phyloP scores from a whole-genome alignment of 2,113 vertebrate species.

The Hucho hucho region DNA sequence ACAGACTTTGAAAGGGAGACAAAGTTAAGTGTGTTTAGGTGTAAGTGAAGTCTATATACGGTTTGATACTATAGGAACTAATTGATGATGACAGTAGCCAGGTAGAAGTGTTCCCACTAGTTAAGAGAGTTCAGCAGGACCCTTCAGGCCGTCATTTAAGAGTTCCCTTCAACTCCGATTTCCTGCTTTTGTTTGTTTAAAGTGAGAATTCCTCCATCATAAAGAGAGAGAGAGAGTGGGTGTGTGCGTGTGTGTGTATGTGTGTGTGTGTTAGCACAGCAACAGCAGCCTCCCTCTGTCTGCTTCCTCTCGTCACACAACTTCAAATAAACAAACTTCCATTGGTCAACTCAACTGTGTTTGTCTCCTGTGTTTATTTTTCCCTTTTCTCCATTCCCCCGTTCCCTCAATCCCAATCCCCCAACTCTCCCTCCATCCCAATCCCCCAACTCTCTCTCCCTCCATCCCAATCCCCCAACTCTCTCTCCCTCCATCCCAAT shows the following conservation, averaged over 20 bases:
- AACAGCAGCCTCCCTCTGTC: slow-evolving; percentile 40
- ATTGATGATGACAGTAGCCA: slow-evolving; percentile 35
- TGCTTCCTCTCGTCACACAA: slow-evolving; percentile 61
- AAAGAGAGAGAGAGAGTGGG: slow-evolving; percentile 16
- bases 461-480: not conserved
- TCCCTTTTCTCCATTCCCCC: slow-evolving; percentile 32
- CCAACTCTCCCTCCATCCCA: not conserved
- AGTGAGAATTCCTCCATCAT: slow-evolving; percentile 60
- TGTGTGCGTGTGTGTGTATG: slow-evolving; percentile 3
- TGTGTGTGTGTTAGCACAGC: slow-evolving; percentile 9
- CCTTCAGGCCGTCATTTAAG: slow-evolving; percentile 42
- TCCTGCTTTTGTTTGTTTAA: slow-evolving; percentile 67
- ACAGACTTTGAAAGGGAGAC: not conserved
- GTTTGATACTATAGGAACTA: slow-evolving; percentile 20
- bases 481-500: too few relatives aligned
- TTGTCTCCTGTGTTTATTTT: slow-evolving; percentile 69
- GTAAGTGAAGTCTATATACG: slow-evolving; percentile 4
- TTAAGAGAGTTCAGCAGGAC: slow-evolving; percentile 22
- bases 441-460: slow-evolving; percentile 12
- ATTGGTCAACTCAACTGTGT: slow-evolving; percentile 51
- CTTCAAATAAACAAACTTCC: slow-evolving; percentile 69
- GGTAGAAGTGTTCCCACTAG: slow-evolving; percentile 36
- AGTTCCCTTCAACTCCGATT: slow-evolving; percentile 42
- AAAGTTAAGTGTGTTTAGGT: not conserved
- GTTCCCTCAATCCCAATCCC: not conserved